Evolutionary conservation across 2,797 vertebrate species (phyloP).

Genomic region (Emydoidea blandingii): DNA sequence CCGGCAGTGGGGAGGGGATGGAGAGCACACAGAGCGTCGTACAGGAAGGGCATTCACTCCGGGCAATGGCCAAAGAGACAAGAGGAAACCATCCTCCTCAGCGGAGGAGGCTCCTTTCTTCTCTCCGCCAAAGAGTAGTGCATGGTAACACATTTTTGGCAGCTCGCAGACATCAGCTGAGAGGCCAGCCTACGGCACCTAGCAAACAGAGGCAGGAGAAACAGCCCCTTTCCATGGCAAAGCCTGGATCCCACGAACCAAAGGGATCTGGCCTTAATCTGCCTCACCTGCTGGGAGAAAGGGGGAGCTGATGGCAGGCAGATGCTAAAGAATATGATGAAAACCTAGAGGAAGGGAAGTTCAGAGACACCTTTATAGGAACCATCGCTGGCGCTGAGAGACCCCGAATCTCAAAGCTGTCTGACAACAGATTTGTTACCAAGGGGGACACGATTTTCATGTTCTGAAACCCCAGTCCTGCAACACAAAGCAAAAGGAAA

Average conservation of each 20-base stretch:
- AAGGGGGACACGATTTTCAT: background rate
- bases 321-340: background rate
- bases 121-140: slow-evolving; percentile 4
- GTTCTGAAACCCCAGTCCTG: background rate
- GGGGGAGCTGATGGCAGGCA: background rate
- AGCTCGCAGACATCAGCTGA: background rate
- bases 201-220: background rate
- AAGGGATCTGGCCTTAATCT: background rate
- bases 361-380: background rate
- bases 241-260: background rate
- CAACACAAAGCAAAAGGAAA: background rate
- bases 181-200: background rate
- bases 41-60: too few relatives aligned
- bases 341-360: background rate
- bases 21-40: too few relatives aligned
- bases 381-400: background rate
- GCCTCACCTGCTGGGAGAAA: background rate
- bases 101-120: background rate
- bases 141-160: background rate
- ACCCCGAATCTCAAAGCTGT: background rate
- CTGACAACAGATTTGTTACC: background rate
- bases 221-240: background rate
- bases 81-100: background rate
- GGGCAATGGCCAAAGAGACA: background rate
- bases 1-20: too few relatives aligned